phyloP scores from a whole-genome alignment of 2,797 vertebrate genomes.

The Chiroxiphia lanceolata region DNA sequence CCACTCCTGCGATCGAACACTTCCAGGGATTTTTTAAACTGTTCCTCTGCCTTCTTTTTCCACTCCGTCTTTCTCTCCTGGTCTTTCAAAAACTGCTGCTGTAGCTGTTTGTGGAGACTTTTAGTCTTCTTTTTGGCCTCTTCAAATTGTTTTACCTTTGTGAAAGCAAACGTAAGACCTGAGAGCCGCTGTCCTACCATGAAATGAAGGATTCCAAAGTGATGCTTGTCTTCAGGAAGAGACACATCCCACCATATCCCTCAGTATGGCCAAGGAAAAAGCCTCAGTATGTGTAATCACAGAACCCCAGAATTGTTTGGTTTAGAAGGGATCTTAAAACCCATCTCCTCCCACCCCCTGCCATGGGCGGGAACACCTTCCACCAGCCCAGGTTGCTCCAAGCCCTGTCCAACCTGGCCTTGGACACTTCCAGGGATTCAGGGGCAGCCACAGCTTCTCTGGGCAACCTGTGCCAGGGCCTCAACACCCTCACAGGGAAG shows the following conservation, averaged over 20 bases:
- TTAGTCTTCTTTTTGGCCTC: constrained; percentile 50
- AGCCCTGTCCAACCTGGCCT: background rate
- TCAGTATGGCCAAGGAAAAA: background rate
- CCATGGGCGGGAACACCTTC: background rate
- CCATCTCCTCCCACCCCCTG: background rate
- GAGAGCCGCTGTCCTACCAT: background rate
- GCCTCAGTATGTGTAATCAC: background rate
- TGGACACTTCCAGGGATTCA: background rate
- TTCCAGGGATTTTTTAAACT: constrained; percentile 29
- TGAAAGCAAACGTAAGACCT: background rate
- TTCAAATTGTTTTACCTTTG: constrained; percentile 54
- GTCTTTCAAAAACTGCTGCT: constrained; percentile 62
- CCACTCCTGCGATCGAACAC: background rate
- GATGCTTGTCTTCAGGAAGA: background rate
- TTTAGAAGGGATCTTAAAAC: background rate
- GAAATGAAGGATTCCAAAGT: background rate
- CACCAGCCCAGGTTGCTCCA: background rate
- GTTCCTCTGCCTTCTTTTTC: background rate
- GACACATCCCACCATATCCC: background rate
- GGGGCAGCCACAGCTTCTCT: background rate
- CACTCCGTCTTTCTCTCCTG: constrained; percentile 26
- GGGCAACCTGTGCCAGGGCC: background rate
- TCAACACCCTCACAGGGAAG: background rate
- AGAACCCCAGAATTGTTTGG: background rate
- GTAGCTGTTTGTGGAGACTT: constrained; percentile 18